Evolutionary conservation across 2,113 vertebrate species (phyloP), one percentile per base, ranked within the genome.

Genomic region (Bubalus kerabau): DNA sequence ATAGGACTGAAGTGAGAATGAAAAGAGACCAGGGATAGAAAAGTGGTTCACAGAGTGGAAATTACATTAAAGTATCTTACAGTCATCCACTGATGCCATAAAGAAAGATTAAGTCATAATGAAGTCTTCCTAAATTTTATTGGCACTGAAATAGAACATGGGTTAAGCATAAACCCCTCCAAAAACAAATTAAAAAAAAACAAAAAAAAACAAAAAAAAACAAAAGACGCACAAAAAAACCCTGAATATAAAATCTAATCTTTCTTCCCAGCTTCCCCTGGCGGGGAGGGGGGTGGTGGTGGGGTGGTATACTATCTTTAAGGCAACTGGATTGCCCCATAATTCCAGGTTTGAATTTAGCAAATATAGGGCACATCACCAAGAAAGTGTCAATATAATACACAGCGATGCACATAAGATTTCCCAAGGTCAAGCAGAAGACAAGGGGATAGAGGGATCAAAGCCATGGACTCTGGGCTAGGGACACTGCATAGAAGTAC

Each of bases 121-220:
- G 64, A 97, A 95, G 98, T 97, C 96, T 96, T 98, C 98, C 97
- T 98, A 98, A 98, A 98, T 95, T 99, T 99, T 99, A 99, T 99
- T 99, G 99, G 99, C 98, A 99, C 98, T 98, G 98, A 95, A 98
- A 99, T 85, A 98, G 87, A 98, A 98, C 90, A 98, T 87, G 97
- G 87, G 95, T 98, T 98, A 98, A 98, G 98, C 98, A 98, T 98
- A 98, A 98, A 94, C 97, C 98, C 98, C 98, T 98, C 97, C 96
- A 96, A 98, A 96, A 94, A 96, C 76, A 97, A 91, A 62, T 95
- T 30, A 0, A 5, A 26, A 59, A 24, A 91, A 96, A 94, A 96
- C 76, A 97, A 91, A 62, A 0, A 0, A 26, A 59, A 24, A 60
- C 96, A 88, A 91, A 24, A 97, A 88, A 88, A 24, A 24, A n/a